Evolutionary conservation across 1,140 invertebrate genomes (phyloP).

Genomic region (Polypedilum vanderplanki): DNA sequence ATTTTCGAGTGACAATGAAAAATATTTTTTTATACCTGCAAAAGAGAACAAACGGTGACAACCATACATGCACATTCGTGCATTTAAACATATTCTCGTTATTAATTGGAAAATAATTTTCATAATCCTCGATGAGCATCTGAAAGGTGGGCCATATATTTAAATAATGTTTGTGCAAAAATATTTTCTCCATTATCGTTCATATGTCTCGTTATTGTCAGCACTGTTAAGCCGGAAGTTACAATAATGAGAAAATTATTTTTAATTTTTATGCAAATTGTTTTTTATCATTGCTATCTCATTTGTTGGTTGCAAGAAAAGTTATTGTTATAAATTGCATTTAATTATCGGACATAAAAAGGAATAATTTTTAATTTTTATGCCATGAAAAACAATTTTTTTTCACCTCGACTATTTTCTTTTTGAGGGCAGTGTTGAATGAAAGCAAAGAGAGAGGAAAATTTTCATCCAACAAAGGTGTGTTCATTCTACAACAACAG

Average conservation of each 20-base stretch:
- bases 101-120: conserved; percentile 19
- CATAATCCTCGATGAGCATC: neutral
- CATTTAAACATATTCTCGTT: neutral
- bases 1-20: neutral
- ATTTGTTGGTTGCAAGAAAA: neutral
- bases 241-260: neutral
- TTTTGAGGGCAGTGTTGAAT: neutral
- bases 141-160: neutral
- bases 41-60: neutral
- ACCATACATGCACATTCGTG: neutral
- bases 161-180: neutral
- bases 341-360: neutral
- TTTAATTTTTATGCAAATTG: neutral
- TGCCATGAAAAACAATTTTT: neutral
- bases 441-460: neutral
- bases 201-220: neutral
- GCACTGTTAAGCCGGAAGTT: neutral
- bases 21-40: neutral
- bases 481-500: neutral
- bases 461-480: conserved; percentile 11
- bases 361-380: neutral
- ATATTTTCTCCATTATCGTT: neutral
- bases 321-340: conserved; percentile 2
- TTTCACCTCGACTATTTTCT: neutral
- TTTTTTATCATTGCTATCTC: neutral